Conservation (phyloP, 2,113 vertebrate genomes). For the Agapornis roseicollis region DNA sequence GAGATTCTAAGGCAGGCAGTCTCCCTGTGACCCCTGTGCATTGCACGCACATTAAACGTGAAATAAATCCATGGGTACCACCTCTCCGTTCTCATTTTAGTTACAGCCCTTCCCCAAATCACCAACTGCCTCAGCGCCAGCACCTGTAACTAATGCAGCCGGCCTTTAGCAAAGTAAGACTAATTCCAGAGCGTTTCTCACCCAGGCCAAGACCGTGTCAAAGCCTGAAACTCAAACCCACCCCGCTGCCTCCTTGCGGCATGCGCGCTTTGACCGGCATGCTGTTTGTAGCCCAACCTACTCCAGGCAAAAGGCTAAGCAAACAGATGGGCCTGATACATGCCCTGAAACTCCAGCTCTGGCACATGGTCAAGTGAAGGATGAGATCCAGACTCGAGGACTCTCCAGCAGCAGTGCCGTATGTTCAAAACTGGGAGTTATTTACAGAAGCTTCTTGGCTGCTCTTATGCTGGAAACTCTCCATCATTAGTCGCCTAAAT, state of each 20-base stretch:
- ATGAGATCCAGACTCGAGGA: constrained; percentile 55
- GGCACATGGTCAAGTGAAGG: constrained; percentile 54
- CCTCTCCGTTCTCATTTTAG: not conserved
- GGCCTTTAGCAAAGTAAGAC: not conserved
- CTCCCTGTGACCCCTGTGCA: constrained; percentile 15
- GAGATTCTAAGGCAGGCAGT: not conserved
- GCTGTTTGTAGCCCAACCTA: not conserved
- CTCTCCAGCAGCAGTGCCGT: constrained; percentile 52
- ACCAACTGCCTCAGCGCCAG: not conserved
- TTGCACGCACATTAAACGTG: not conserved
- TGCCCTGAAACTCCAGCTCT: constrained; percentile 49
- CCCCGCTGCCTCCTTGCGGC: not conserved
- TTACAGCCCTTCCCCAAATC: not conserved
- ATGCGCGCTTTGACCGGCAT: not conserved
- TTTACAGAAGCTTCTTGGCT: constrained; percentile 67
- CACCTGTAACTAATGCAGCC: not conserved
- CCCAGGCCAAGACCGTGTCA: not conserved
- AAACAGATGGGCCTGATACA: constrained; percentile 51
- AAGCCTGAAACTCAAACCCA: not conserved
- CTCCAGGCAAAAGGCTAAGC: constrained; percentile 65
- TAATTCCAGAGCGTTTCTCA: not conserved
- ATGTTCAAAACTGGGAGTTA: constrained; percentile 57
- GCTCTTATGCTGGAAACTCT: constrained; percentile 54
- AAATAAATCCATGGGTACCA: not conserved
- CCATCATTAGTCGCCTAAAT: constrained; percentile 55